Conservation (phyloP, 2,113 vertebrate species). For the Cnemophilus loriae region DNA sequence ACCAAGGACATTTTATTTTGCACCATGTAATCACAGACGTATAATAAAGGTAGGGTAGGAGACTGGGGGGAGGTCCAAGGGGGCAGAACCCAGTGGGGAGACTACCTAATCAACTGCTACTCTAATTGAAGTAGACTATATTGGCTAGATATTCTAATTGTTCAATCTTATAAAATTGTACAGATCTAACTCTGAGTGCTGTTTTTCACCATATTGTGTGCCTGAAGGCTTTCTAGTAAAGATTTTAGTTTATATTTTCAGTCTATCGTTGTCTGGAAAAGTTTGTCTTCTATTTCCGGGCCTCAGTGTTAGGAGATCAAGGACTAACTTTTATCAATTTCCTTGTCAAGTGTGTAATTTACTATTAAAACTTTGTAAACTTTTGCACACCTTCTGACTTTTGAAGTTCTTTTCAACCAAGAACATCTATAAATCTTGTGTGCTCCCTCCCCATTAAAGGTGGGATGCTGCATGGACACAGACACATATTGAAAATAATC, state of each 20-base stretch:
- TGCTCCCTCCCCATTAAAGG: background rate
- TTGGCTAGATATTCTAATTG: background rate
- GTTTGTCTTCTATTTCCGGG: background rate
- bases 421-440: no score
- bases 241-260: background rate
- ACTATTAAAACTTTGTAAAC: background rate
- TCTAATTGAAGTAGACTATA: background rate
- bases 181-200: rapidly evolving
- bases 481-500: background rate
- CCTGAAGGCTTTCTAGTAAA: background rate
- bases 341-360: background rate
- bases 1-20: background rate
- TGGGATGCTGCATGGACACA: background rate
- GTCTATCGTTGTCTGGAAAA: background rate
- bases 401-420: background rate
- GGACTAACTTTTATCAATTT: background rate
- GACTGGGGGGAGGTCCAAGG: background rate
- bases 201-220: rapidly evolving
- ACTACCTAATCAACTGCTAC: background rate
- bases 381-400: background rate
- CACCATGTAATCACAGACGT: background rate
- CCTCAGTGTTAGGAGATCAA: background rate
- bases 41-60: no score
- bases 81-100: background rate
- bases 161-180: background rate